These are phyloP conservation scores for Phocoena sinus DNA, from an alignment of 2,113 vertebrate genomes.

Conservation along the genomic window DNA sequence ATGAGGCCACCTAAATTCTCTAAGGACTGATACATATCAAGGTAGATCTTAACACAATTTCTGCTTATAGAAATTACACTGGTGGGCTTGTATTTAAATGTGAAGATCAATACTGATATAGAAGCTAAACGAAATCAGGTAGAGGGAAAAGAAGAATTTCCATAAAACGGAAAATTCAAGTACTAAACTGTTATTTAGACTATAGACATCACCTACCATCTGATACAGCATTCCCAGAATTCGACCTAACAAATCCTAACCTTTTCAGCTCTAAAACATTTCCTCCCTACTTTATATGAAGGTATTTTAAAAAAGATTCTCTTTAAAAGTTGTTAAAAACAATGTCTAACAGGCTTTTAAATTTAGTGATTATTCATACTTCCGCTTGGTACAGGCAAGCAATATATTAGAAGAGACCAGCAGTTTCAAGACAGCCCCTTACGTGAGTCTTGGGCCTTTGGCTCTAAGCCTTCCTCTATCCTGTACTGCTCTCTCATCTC, in stretches of 20 bases:
- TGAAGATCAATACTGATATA: constrained; percentile 1
- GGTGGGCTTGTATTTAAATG: background rate
- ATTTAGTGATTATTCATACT: background rate
- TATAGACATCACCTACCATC: background rate
- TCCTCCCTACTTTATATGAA: background rate
- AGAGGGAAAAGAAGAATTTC: constrained; percentile 14
- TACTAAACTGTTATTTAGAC: background rate
- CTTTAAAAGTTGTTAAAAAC: constrained; percentile 30
- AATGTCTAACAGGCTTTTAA: constrained; percentile 12
- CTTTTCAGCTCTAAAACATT: background rate
- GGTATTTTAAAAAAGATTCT: background rate
- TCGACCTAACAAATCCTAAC: background rate
- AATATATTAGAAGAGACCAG: background rate
- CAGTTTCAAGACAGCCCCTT: background rate
- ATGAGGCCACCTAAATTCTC: constrained; percentile 10
- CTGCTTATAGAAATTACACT: constrained; percentile 3
- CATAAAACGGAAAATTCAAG: constrained; percentile 4
- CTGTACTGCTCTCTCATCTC: background rate
- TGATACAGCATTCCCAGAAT: background rate
- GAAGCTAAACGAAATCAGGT: background rate
- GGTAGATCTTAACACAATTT: background rate
- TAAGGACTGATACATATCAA: constrained; percentile 15
- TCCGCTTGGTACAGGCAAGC: background rate
- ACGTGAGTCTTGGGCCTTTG: background rate
- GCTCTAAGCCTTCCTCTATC: background rate